Percentiles rank a stretch among this genome's conserved stretches.
phyloP scores from a whole-genome alignment of 2,888 invertebrate genomes.

The Scelioninae gen. 1 region DNA sequence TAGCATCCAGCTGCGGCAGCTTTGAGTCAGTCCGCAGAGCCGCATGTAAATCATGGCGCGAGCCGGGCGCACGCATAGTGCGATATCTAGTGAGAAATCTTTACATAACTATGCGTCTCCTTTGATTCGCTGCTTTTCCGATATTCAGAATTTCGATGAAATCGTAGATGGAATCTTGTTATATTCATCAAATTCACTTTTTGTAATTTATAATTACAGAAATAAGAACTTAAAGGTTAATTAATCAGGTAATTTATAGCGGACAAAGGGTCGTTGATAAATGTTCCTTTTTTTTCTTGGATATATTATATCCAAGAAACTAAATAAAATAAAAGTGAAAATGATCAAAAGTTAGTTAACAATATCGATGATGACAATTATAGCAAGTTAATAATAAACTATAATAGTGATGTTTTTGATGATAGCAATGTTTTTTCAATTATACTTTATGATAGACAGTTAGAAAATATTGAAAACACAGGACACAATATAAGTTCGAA shows the following conservation, averaged over 20 bases:
- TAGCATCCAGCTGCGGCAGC: constrained; percentile 72
- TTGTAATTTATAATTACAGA: constrained; percentile 51
- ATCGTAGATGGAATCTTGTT: constrained; percentile 53
- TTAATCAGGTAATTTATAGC: constrained; percentile 57
- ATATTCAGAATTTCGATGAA: constrained; percentile 65
- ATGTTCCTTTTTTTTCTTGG: neutral
- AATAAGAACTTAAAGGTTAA: constrained; percentile 52
- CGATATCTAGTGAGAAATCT: constrained; percentile 73
- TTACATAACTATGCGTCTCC: constrained; percentile 66
- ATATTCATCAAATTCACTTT: constrained; percentile 62
- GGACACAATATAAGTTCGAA: constrained; percentile 31
- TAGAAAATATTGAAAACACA: constrained; percentile 50
- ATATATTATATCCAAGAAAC: neutral
- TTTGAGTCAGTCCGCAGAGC: constrained; percentile 71
- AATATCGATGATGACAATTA: neutral
- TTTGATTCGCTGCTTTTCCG: constrained; percentile 63
- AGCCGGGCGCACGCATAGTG: constrained; percentile 68
- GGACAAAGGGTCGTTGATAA: neutral
- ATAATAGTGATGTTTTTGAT: no score
- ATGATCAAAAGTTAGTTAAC: neutral
- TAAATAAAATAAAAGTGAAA: neutral
- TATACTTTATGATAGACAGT: constrained; percentile 12
- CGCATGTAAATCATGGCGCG: constrained; percentile 75
- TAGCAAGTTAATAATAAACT: constrained; percentile 29
- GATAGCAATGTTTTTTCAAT: no score